Conservation (phyloP, 2,113 vertebrate genomes). For the Pheucticus melanocephalus region DNA sequence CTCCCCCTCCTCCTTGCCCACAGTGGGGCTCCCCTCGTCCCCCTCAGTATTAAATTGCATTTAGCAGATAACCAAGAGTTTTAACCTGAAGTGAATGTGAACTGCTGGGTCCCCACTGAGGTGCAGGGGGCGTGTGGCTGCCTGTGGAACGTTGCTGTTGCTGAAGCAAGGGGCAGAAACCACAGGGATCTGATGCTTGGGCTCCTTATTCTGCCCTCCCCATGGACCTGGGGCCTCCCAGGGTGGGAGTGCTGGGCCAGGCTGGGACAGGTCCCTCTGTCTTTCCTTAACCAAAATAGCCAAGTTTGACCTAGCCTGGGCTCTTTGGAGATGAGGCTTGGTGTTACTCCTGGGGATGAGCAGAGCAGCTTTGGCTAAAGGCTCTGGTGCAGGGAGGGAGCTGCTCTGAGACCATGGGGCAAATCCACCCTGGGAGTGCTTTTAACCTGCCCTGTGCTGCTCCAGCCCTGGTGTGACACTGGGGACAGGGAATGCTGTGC, state of each 20-base stretch:
- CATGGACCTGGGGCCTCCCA: rapidly evolving
- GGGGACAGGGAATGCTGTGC: rapidly evolving
- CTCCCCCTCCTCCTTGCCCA: not conserved
- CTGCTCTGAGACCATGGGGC: not conserved
- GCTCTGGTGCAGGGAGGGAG: not conserved
- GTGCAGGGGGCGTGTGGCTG: not conserved
- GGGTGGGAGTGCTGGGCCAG: not conserved
- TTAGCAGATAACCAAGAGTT: not conserved
- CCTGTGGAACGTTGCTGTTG: not conserved
- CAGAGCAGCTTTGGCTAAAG: not conserved
- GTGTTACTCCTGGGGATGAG: not conserved
- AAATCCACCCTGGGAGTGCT: not conserved
- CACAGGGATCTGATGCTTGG: not conserved
- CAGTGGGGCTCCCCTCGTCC: not conserved
- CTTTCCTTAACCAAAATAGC: not conserved
- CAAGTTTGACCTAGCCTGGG: not conserved
- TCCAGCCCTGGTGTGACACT: rapidly evolving
- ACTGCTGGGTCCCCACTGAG: not conserved
- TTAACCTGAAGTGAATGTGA: not conserved
- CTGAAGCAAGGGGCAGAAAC: not conserved
- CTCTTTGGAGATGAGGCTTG: not conserved
- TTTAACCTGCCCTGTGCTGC: not conserved
- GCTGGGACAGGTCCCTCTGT: not conserved
- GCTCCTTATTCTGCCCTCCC: not conserved
- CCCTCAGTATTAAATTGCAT: conserved; percentile 6